Evolutionary conservation across 2,113 vertebrate genomes (phyloP).

Genomic region (Hepsetus odoe): DNA sequence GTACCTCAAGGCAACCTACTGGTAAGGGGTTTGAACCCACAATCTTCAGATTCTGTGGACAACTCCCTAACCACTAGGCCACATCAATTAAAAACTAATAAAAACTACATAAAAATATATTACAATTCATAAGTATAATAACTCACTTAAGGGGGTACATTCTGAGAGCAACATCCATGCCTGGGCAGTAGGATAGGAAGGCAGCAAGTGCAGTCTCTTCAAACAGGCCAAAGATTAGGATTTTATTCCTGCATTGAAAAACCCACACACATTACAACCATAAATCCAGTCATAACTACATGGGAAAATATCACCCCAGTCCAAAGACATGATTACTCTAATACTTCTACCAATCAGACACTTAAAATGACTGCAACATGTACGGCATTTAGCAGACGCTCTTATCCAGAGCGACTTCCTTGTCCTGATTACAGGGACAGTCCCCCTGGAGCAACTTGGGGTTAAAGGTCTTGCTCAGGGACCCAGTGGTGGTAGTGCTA

Average conservation of each 20-base stretch:
- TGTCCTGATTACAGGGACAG: no score
- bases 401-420: no score
- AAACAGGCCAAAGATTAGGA: conserved; percentile 82
- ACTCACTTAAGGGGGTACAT: conserved; percentile 84
- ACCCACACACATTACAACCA: not conserved
- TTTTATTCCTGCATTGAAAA: conserved; percentile 75
- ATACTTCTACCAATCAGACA: no score
- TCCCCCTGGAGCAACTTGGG: no score
- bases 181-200: conserved; percentile 82
- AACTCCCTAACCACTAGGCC: not conserved
- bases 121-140: not conserved
- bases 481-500: no score
- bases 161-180: conserved; percentile 81
- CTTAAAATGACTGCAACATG: no score
- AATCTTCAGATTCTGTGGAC: not conserved
- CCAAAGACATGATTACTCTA: no score
- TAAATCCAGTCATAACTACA: not conserved
- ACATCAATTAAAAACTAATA: not conserved
- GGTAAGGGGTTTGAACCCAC: no score
- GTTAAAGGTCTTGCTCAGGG: no score
- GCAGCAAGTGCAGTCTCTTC: conserved; percentile 82
- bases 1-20: no score
- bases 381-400: no score
- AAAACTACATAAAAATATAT: not conserved
- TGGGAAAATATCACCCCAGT: no score